Conservation (phyloP, 2,888 invertebrate genomes). For the Bimastos eiseni region DNA sequence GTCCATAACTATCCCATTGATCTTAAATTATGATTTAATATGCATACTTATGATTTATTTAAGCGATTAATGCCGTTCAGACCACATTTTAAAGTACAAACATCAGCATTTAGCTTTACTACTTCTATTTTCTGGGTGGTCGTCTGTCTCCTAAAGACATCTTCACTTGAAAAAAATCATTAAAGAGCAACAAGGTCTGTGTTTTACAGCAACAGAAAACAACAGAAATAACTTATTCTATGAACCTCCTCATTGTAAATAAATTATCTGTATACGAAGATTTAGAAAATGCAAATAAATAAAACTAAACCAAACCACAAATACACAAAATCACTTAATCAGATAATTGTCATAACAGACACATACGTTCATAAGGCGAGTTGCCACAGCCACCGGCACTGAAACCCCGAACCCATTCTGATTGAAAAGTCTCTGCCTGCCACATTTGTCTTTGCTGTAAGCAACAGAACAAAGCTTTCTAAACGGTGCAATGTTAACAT, state of each 20-base stretch:
- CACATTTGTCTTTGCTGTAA: conserved; percentile 41
- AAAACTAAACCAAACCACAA: neutral
- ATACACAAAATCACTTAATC: neutral
- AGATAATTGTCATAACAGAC: neutral
- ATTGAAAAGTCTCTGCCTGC: conserved; percentile 36
- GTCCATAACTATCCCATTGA: too few relatives aligned
- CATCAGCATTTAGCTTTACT: neutral
- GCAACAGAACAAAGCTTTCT: neutral
- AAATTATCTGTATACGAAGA: neutral
- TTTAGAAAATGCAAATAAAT: too few relatives aligned
- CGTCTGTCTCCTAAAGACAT: neutral
- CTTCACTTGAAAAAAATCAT: neutral
- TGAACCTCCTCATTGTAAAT: neutral
- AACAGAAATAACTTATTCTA: neutral
- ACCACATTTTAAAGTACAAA: neutral
- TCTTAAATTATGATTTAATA: too few relatives aligned
- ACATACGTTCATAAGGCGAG: conserved; percentile 42
- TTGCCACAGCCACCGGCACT: conserved; percentile 46
- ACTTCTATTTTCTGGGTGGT: neutral
- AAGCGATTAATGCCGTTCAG: too few relatives aligned
- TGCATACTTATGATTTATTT: too few relatives aligned
- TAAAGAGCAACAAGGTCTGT: neutral
- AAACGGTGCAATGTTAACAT: too few relatives aligned
- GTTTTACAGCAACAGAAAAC: neutral
- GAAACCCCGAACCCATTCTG: conserved; percentile 43